Conservation (phyloP, 64 coral and sea anemone genomes). For the Stichodactyla helianthus region DNA sequence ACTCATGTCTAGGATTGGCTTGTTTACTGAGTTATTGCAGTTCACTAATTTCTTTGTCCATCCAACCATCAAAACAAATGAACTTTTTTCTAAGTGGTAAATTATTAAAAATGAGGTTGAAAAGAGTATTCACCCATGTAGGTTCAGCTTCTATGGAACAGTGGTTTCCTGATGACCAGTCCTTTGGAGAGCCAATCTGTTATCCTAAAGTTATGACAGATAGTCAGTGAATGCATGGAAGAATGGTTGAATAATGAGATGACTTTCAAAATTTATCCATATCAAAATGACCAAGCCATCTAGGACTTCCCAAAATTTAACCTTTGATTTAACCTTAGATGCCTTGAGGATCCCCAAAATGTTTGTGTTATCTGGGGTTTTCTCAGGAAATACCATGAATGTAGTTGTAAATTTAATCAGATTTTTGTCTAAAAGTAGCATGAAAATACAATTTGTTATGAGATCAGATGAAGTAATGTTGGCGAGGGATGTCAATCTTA, state of each 20-base stretch:
- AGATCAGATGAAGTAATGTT: too few relatives aligned
- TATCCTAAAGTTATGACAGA: background rate
- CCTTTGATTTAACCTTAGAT: background rate
- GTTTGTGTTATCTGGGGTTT: too few relatives aligned
- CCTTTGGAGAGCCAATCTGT: background rate
- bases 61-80: background rate
- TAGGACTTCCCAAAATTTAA: background rate
- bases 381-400: too few relatives aligned
- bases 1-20: background rate
- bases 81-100: background rate
- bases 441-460: too few relatives aligned
- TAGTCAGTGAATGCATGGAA: background rate
- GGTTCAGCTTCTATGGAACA: background rate
- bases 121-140: background rate
- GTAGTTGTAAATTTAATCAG: too few relatives aligned
- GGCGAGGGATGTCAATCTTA: too few relatives aligned
- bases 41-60: background rate
- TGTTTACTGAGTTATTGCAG: background rate
- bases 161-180: background rate
- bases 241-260: constrained; percentile 13
- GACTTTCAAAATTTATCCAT: background rate
- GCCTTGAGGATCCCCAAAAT: background rate
- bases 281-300: background rate
- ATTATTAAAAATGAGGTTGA: background rate
- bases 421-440: too few relatives aligned